Evolutionary conservation across 2,797 vertebrate species (phyloP), one percentile per base, ranked within the genome.

Genomic region (Galagoides demidoff): DNA sequence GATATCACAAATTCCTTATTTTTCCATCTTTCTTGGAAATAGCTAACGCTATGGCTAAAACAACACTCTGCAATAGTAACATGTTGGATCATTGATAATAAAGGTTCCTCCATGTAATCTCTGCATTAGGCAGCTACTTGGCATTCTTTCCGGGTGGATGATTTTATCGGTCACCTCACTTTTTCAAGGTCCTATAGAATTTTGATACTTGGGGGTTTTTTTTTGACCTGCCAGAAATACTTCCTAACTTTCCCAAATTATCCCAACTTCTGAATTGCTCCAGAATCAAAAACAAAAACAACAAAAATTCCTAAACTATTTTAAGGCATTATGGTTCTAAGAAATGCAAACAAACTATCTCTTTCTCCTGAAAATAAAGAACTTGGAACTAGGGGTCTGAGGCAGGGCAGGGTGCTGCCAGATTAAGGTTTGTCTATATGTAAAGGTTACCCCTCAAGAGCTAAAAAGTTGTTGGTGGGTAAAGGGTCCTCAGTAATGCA

Each of bases 1-100:
- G 74, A 84, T 84, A 88, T 95, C 90, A 8, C 4, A 94, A 91
- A 85, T 85, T 45, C 27, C 45, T 95, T 95, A 94, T 89, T 94
- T 89, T 94, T 93, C 94, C 27, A 57, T 13, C 12, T 85, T 89
- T 95, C 64, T 96, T 49, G 16, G 43, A 82, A 94, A 55, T 23
- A 27, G 20, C 64, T 86, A n/a, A 82, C 23, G 78, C 29, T 57
- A 63, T 19, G 39, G 25, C 31, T 66, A 89, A 74, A 93, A 63
- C 23, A 88, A 95, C 2, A 45, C 23, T 92, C 0, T 39, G 27
- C 52, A 93, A 92, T 2, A 85, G 2, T 66, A 52, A 16, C 49
- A 0, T 43, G 73, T 9, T 95, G 77, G 49, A 76, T 90, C 31
- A 92, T 16, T 19, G 16, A 43, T 73, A 61, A 71, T 27, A 77